These are phyloP conservation scores for Paedocypris micromegethes DNA, from an alignment of 2,797 vertebrate genomes.

Conservation along the genomic window DNA sequence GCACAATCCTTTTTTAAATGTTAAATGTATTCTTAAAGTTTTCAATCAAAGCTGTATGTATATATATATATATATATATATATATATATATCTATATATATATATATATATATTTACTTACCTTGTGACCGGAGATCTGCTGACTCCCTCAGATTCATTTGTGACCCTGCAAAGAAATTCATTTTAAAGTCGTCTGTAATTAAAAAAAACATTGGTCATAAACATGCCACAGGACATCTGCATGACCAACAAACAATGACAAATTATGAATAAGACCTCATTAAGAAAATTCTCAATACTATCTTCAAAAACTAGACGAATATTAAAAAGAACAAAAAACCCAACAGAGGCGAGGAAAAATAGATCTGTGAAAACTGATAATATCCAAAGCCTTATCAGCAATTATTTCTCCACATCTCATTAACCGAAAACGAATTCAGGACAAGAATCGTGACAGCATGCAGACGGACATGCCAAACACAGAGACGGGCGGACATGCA, in stretches of 20 bases:
- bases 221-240: constrained; percentile 18
- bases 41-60: too few relatives aligned
- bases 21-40: too few relatives aligned
- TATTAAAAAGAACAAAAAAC: neutral
- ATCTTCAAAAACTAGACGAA: neutral
- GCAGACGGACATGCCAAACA: constrained; percentile 28
- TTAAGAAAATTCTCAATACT: too few relatives aligned
- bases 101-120: constrained; percentile 52
- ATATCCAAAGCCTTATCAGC: constrained; percentile 14
- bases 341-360: too few relatives aligned
- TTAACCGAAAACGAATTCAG: constrained; percentile 11
- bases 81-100: neutral
- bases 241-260: constrained; percentile 7
- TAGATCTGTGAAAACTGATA: constrained; percentile 25
- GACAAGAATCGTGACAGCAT: constrained; percentile 5
- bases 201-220: neutral
- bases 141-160: constrained; percentile 98
- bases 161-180: constrained; percentile 73
- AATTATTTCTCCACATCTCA: constrained; percentile 6
- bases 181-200: constrained; percentile 2
- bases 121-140: constrained; percentile 97
- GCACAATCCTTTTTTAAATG: too few relatives aligned
- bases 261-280: neutral
- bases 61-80: too few relatives aligned
- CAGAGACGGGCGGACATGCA: constrained; percentile 43